Evolutionary conservation across 2,113 vertebrate genomes (phyloP).

Genomic region (Scolopax mira): DNA sequence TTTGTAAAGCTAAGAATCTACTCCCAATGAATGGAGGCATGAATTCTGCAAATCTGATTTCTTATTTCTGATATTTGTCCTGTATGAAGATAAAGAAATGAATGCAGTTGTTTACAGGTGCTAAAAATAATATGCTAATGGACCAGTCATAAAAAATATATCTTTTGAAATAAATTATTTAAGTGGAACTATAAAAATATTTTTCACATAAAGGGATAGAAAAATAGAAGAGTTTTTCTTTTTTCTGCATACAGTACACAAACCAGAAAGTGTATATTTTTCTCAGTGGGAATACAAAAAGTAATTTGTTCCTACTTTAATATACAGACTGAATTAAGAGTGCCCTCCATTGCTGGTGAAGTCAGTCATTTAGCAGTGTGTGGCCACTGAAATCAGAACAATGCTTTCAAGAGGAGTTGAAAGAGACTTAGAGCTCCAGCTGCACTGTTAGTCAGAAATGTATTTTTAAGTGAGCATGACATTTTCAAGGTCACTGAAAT

Average conservation of each 20-base stretch:
- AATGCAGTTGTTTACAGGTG: not conserved
- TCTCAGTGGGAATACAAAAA: not conserved
- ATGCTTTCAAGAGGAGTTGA: not conserved
- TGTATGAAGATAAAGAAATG: not conserved
- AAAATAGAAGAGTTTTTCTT: not conserved
- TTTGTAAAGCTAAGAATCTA: not conserved
- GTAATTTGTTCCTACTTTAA: not conserved
- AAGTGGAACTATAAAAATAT: not conserved
- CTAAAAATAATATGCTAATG: not conserved
- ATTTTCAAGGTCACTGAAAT: constrained; percentile 29
- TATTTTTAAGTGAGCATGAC: constrained; percentile 39
- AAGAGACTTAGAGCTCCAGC: not conserved
- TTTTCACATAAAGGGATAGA: not conserved
- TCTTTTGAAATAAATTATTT: not conserved
- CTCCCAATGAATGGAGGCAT: not conserved
- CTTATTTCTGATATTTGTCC: not conserved
- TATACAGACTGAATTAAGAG: not conserved
- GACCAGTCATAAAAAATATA: not conserved
- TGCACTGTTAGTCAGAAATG: not conserved
- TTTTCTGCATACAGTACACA: not conserved
- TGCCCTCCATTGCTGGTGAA: not conserved
- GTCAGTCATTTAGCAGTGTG: constrained; percentile 4
- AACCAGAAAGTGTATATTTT: not conserved
- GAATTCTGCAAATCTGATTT: not conserved
- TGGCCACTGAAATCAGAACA: not conserved